Percentiles rank a stretch among this genome's conserved stretches.
phyloP scores from a whole-genome alignment of 2,113 vertebrate genomes.

The Saimiri boliviensis region DNA sequence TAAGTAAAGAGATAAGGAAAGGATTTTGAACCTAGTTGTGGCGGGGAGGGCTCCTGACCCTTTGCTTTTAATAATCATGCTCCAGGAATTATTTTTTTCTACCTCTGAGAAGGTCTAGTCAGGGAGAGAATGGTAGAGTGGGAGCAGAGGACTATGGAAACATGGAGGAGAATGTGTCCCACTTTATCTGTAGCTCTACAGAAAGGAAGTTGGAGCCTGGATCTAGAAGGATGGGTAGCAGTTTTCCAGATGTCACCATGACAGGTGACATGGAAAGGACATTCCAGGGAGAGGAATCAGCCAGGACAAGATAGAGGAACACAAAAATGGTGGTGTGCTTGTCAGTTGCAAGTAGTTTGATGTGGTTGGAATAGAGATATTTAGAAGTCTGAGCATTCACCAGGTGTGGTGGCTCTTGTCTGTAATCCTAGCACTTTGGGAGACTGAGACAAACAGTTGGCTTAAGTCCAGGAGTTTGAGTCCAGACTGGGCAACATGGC shows the following conservation, averaged over 20 bases:
- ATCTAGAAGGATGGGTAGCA: background rate
- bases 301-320: background rate
- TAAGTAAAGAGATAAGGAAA: background rate
- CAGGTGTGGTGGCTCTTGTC: too few species aligned
- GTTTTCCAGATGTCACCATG: background rate
- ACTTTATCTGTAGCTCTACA: background rate
- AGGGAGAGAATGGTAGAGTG: background rate
- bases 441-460: too few species aligned
- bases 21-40: background rate
- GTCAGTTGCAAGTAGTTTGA: background rate
- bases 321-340: background rate
- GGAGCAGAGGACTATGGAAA: background rate
- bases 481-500: too few species aligned
- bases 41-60: background rate
- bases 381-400: background rate
- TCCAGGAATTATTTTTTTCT: background rate
- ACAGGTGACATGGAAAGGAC: background rate
- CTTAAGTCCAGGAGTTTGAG: too few species aligned
- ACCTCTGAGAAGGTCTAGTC: background rate
- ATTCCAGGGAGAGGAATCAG: background rate
- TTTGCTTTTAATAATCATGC: background rate
- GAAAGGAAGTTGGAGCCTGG: background rate
- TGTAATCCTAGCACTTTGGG: too few species aligned
- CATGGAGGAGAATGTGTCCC: accelerated
- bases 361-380: background rate